phyloP scores from a whole-genome alignment of 2,113 vertebrate species.

The Terrapene triunguis region DNA sequence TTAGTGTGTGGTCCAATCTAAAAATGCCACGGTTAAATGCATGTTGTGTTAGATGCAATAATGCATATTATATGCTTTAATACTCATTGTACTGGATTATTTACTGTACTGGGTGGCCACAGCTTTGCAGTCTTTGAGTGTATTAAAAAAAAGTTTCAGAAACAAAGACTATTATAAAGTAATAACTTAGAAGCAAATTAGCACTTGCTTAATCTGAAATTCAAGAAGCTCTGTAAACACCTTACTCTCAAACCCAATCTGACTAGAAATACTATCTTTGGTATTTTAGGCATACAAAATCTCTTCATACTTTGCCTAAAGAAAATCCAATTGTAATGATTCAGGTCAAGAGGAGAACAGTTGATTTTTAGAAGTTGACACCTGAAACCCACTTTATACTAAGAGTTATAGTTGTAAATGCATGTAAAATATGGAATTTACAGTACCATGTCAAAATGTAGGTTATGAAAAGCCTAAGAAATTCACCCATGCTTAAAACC shows the following conservation, averaged over 20 bases:
- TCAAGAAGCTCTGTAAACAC: conserved; percentile 57
- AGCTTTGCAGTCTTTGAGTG: too few relatives aligned
- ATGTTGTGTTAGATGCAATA: too few relatives aligned
- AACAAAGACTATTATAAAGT: too few relatives aligned
- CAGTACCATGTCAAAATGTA: background rate
- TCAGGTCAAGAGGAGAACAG: conserved; percentile 29
- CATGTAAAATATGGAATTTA: conserved; percentile 5
- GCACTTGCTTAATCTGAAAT: conserved; percentile 20
- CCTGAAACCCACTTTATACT: conserved; percentile 48
- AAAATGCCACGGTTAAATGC: too few relatives aligned
- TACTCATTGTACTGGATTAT: too few relatives aligned
- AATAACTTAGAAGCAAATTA: too few relatives aligned
- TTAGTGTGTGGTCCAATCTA: too few relatives aligned
- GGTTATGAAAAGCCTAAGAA: background rate
- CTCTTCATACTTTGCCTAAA: conserved; percentile 57
- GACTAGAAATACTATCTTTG: conserved; percentile 25
- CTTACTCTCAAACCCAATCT: conserved; percentile 64
- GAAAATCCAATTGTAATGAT: conserved; percentile 46
- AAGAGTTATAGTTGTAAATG: conserved; percentile 48
- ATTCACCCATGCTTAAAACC: conserved; percentile 18
- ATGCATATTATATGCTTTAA: too few relatives aligned
- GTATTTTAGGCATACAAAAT: conserved; percentile 7
- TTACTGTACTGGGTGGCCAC: too few relatives aligned
- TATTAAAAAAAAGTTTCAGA: too few relatives aligned
- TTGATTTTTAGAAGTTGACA: background rate